phyloP scores from a whole-genome alignment of 2,888 invertebrate species.

The Eristalinus aeneus region DNA sequence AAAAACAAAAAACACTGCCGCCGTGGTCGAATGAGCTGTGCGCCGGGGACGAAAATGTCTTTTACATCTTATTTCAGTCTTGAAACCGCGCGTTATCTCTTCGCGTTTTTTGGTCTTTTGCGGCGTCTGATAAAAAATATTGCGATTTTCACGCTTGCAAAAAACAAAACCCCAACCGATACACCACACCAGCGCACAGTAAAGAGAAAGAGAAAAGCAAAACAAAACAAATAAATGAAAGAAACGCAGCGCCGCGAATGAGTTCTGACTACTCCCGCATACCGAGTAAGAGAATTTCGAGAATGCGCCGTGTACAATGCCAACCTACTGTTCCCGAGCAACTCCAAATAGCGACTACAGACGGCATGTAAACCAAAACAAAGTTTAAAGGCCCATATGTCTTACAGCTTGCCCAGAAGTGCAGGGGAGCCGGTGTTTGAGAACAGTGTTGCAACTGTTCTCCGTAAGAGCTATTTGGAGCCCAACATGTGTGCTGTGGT shows the following conservation, averaged over 20 bases:
- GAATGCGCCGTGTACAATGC: slow-evolving; percentile 28
- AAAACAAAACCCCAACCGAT: not conserved
- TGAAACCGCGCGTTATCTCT: slow-evolving; percentile 44
- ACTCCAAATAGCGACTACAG: slow-evolving; percentile 30
- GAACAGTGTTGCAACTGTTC: slow-evolving; percentile 12
- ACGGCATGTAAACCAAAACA: slow-evolving; percentile 33
- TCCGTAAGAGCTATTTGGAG: not conserved
- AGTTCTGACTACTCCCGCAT: not conserved
- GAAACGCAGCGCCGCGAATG: not conserved
- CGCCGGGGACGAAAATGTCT: slow-evolving; percentile 27
- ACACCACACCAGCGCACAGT: no score
- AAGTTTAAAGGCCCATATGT: not conserved
- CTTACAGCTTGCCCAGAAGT: not conserved
- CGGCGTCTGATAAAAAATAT: slow-evolving; percentile 47
- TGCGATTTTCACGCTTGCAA: slow-evolving; percentile 47
- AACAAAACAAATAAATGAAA: slow-evolving; percentile 1
- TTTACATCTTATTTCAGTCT: slow-evolving; percentile 20
- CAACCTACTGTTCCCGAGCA: slow-evolving; percentile 30
- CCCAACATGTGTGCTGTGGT: slow-evolving; percentile 18
- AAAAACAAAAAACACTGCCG: slow-evolving; percentile 45
- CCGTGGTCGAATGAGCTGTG: slow-evolving; percentile 43
- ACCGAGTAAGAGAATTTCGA: slow-evolving; percentile 27
- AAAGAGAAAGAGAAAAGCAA: slow-evolving; percentile 9
- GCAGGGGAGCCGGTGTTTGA: slow-evolving; percentile 3
- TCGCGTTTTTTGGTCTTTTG: slow-evolving; percentile 1